A percentile compares a stretch with the other conserved stretches of the same genome.
These are phyloP conservation scores for Penelope pileata DNA, from an alignment of 2,113 vertebrate genomes.

Conservation along the genomic window DNA sequence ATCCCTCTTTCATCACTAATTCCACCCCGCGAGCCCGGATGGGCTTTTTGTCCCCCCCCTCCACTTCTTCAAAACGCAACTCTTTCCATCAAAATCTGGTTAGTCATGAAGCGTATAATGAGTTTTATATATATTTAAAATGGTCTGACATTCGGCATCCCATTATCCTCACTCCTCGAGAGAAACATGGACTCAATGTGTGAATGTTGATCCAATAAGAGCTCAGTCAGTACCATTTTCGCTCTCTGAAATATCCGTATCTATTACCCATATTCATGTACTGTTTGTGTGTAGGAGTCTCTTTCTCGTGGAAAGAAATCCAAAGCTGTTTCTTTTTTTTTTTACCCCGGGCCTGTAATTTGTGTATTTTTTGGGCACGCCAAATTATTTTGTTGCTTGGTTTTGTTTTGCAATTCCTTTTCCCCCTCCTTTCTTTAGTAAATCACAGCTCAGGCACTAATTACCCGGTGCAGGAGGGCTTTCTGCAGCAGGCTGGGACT, in stretches of 20 bases:
- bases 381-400: not conserved
- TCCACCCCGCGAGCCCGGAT: not conserved
- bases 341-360: not conserved
- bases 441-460: not conserved
- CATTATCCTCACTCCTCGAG: slow-evolving; percentile 34
- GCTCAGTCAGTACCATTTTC: not conserved
- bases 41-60: not conserved
- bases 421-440: not conserved
- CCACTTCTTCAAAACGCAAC: slow-evolving; percentile 21
- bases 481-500: too few species aligned
- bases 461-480: not conserved
- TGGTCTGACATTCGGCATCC: slow-evolving; percentile 49
- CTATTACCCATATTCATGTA: not conserved
- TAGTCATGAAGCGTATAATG: slow-evolving; percentile 53
- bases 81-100: slow-evolving; percentile 12
- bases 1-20: not conserved
- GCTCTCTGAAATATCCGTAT: slow-evolving; percentile 5
- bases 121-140: slow-evolving; percentile 48
- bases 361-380: not conserved
- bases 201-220: slow-evolving; percentile 29
- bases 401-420: not conserved
- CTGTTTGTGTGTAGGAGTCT: slow-evolving; percentile 42
- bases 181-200: not conserved
- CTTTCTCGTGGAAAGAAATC: not conserved
- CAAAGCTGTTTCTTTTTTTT: not conserved